Percentiles rank a stretch among this genome's conserved stretches.
Evolutionary conservation across 2,797 vertebrate species (phyloP).

Genomic region (Bradypodion ventrale): DNA sequence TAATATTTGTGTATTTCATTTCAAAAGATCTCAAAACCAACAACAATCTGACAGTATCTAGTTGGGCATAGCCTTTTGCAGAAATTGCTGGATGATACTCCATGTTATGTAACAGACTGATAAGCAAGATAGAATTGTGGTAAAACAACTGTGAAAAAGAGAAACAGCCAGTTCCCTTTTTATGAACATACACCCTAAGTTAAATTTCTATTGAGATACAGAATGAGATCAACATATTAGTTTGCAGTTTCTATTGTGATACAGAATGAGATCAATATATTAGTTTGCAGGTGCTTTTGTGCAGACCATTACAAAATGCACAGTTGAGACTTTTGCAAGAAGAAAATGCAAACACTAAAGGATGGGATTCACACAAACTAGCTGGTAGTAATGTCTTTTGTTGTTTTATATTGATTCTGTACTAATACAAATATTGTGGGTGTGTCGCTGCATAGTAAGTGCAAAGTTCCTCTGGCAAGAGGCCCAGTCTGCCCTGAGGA

Average conservation of each 20-base stretch:
- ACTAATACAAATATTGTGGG: background rate
- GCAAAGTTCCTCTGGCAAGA: background rate
- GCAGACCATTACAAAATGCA: background rate
- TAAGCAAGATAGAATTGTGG: background rate
- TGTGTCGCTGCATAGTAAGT: background rate
- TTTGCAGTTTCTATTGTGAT: background rate
- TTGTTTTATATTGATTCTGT: background rate
- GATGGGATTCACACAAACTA: background rate
- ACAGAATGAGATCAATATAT: background rate
- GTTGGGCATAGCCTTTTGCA: background rate
- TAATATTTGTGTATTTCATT: background rate
- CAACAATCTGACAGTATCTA: background rate
- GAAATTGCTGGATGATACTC: background rate
- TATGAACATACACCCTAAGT: background rate
- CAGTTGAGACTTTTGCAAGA: background rate
- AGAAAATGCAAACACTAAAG: background rate
- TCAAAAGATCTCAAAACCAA: background rate
- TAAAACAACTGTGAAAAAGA: background rate
- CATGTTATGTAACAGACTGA: background rate
- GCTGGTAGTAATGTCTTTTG: background rate
- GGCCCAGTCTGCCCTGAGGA: background rate
- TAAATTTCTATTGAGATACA: background rate
- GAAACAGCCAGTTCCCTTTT: background rate
- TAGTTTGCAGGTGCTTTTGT: background rate
- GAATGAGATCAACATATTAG: background rate